phyloP scores from a whole-genome alignment of 1,140 invertebrate species.

The Uloborus diversus region DNA sequence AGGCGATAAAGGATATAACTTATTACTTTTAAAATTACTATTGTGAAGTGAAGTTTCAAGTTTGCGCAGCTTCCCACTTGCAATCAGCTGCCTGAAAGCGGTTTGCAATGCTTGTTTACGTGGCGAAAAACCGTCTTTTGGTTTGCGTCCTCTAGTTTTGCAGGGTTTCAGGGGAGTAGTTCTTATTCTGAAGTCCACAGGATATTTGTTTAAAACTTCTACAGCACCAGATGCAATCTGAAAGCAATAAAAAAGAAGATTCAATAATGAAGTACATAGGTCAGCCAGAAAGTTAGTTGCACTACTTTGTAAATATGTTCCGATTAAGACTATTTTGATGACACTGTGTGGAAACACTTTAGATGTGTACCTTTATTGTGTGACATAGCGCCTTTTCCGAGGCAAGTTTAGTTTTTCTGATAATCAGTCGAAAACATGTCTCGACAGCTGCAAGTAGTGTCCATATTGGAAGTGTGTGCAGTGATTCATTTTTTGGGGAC shows the following conservation, averaged over 20 bases:
- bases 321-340: too few relatives aligned
- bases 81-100: conserved; percentile 36
- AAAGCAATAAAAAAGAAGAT: neutral
- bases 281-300: too few relatives aligned
- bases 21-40: neutral
- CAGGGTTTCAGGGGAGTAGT: conserved; percentile 85
- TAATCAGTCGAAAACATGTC: too few relatives aligned
- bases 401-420: too few relatives aligned
- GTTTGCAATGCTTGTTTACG: conserved; percentile 28
- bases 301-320: too few relatives aligned
- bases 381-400: too few relatives aligned
- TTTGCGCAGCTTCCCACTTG: conserved; percentile 26
- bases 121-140: conserved; percentile 37
- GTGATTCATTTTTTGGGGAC: too few relatives aligned
- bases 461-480: too few relatives aligned
- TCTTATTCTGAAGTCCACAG: conserved; percentile 84
- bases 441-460: too few relatives aligned
- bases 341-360: too few relatives aligned
- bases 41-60: conserved; percentile 7
- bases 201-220: conserved; percentile 83
- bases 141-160: conserved; percentile 69
- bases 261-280: too few relatives aligned
- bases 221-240: conserved; percentile 73
- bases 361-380: too few relatives aligned
- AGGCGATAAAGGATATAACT: neutral